Conservation (phyloP, 2,888 invertebrate species). For the Mythimna lalbum region DNA sequence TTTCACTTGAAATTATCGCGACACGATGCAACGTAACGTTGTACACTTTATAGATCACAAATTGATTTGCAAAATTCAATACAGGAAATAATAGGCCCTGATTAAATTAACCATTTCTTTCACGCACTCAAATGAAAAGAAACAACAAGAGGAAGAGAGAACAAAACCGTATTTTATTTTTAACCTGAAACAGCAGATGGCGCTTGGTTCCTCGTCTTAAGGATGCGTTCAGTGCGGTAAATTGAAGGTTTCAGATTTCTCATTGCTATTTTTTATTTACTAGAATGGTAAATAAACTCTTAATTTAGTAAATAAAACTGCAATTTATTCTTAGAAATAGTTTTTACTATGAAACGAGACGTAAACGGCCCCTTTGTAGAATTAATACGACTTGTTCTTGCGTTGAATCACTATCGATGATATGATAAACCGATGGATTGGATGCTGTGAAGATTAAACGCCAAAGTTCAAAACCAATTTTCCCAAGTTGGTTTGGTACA, state of each 20-base stretch:
- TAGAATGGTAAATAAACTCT: too few species aligned
- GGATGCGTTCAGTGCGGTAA: constrained; percentile 37
- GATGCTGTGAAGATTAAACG: too few species aligned
- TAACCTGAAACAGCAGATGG: constrained; percentile 73
- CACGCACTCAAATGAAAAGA: constrained; percentile 80
- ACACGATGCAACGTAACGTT: constrained; percentile 73
- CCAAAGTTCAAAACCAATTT: too few species aligned
- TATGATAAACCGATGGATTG: too few species aligned
- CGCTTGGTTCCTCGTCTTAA: constrained; percentile 51
- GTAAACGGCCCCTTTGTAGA: too few species aligned
- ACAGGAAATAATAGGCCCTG: constrained; percentile 76
- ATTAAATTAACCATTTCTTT: constrained; percentile 78
- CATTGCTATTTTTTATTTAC: background rate
- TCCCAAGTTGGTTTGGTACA: too few species aligned
- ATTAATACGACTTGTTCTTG: too few species aligned
- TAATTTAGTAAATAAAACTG: too few species aligned
- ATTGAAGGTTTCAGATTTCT: background rate
- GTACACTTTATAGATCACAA: constrained; percentile 69
- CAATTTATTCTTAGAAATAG: too few species aligned
- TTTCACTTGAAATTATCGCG: constrained; percentile 83
- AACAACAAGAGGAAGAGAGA: constrained; percentile 78
- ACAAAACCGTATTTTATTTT: constrained; percentile 69
- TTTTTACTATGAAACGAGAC: too few species aligned
- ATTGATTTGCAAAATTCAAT: constrained; percentile 70
- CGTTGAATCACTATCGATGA: too few species aligned